A percentile compares a stretch with the other conserved stretches of the same genome.
Conservation (phyloP, 2,888 invertebrate genomes). For the Blastobasis adustella region DNA sequence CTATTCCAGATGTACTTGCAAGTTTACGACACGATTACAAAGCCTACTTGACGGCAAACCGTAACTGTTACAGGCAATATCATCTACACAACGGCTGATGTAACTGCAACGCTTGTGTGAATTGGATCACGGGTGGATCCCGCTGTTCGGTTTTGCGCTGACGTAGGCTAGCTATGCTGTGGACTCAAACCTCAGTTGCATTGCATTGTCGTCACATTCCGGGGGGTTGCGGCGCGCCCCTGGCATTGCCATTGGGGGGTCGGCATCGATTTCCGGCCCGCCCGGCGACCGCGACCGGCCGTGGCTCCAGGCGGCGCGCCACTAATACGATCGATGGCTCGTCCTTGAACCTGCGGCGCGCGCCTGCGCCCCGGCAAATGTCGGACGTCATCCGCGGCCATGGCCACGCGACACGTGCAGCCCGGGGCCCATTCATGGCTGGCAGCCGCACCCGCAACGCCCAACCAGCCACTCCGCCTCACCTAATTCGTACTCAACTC, state of each 20-base stretch:
- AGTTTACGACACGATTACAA: no score
- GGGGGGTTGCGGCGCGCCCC: not conserved
- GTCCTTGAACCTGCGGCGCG: constrained; percentile 59
- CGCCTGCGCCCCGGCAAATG: constrained; percentile 41
- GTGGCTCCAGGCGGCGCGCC: constrained; percentile 39
- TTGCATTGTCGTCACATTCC: not conserved
- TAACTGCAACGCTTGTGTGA: no score
- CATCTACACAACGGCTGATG: no score
- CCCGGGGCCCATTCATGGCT: constrained; percentile 44
- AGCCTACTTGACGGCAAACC: no score
- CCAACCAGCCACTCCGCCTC: constrained; percentile 26
- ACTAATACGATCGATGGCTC: constrained; percentile 55
- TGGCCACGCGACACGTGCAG: constrained; percentile 57
- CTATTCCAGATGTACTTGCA: no score
- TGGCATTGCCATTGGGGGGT: constrained; percentile 45
- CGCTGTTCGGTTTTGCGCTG: no score
- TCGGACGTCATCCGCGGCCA: constrained; percentile 63
- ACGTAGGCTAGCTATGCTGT: not conserved
- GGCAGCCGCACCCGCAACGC: constrained; percentile 32
- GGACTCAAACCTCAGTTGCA: no score
- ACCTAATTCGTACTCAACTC: constrained; percentile 43
- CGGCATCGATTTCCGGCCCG: constrained; percentile 37
- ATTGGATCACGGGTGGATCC: no score
- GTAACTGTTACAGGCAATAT: no score
- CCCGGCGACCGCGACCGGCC: constrained; percentile 47